Evolutionary conservation across 2,888 invertebrate species (phyloP).

Genomic region (Schrankia costaestrigalis): DNA sequence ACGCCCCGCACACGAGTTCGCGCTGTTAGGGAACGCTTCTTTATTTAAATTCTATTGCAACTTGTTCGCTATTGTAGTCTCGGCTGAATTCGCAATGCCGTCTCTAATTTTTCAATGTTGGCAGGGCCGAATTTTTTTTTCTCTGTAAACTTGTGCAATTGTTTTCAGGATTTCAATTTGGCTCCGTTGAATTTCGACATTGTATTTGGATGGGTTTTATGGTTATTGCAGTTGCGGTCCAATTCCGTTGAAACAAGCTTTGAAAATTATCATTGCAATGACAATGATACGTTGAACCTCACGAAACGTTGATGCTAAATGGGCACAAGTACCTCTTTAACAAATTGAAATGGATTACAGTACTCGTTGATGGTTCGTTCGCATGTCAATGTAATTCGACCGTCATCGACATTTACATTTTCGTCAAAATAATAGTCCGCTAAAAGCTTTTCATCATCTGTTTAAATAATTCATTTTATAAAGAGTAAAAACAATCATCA

Average conservation of each 20-base stretch:
- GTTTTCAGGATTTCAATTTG: slow-evolving; percentile 54
- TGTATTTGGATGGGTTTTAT: slow-evolving; percentile 45
- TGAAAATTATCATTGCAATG: slow-evolving; percentile 47
- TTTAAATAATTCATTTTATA: slow-evolving; percentile 9
- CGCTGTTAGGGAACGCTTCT: slow-evolving; percentile 72
- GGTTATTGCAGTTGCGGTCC: slow-evolving; percentile 53
- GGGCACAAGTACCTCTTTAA: slow-evolving; percentile 48
- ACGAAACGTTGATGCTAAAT: slow-evolving; percentile 40
- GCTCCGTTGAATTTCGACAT: slow-evolving; percentile 44
- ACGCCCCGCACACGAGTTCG: slow-evolving; percentile 67
- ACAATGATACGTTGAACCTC: slow-evolving; percentile 40
- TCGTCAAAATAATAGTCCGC: slow-evolving; percentile 26
- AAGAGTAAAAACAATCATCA: slow-evolving; percentile 7
- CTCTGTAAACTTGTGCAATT: slow-evolving; percentile 49
- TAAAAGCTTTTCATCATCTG: slow-evolving; percentile 27
- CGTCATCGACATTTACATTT: slow-evolving; percentile 50
- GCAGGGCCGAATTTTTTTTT: slow-evolving; percentile 40
- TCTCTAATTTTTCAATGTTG: slow-evolving; percentile 65
- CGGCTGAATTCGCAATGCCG: slow-evolving; percentile 62
- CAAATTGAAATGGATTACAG: slow-evolving; percentile 63
- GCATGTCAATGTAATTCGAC: slow-evolving; percentile 54
- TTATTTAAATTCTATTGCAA: slow-evolving; percentile 81
- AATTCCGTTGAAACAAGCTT: slow-evolving; percentile 58
- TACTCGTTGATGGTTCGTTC: slow-evolving; percentile 52
- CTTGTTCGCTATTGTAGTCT: slow-evolving; percentile 74